Evolutionary conservation across 2,797 vertebrate genomes (phyloP).

Genomic region (Furcifer pardalis): DNA sequence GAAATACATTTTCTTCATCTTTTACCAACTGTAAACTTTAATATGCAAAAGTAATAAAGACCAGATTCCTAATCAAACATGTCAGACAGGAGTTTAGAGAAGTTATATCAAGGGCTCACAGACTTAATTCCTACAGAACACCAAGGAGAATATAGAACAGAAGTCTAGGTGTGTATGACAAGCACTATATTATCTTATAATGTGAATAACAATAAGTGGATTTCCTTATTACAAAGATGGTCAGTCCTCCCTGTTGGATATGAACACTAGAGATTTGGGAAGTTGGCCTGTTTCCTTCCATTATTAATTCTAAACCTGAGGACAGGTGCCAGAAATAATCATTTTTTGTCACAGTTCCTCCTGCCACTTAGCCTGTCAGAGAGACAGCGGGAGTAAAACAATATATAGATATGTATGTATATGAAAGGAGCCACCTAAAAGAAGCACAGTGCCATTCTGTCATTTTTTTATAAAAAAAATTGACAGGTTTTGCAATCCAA

Average conservation of each 20-base stretch:
- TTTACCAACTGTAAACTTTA: not conserved
- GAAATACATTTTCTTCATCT: not conserved
- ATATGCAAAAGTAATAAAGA: conserved; percentile 21
- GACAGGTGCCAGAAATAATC: conserved; percentile 77
- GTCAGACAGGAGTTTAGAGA: conserved; percentile 30
- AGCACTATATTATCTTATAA: conserved; percentile 61
- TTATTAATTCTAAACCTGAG: conserved; percentile 80
- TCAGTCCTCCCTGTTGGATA: conserved; percentile 68
- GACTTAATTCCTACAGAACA: conserved; percentile 35
- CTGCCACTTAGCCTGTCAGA: conserved; percentile 82
- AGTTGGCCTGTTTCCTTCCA: conserved; percentile 73
- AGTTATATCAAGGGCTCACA: not conserved
- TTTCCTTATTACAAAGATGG: conserved; percentile 68
- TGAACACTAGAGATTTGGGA: conserved; percentile 67
- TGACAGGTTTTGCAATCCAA: conserved; percentile 79
- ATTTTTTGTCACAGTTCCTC: conserved; percentile 76
- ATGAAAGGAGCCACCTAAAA: conserved; percentile 78
- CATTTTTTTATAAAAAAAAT: conserved; percentile 80
- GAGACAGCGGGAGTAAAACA: conserved; percentile 76
- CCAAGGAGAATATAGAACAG: conserved; percentile 59
- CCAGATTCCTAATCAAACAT: conserved; percentile 31
- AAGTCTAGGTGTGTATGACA: conserved; percentile 52
- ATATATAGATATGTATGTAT: conserved; percentile 67
- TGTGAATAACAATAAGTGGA: conserved; percentile 68
- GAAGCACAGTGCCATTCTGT: conserved; percentile 76